Evolutionary conservation across 2,888 invertebrate species (phyloP), one percentile per base, ranked within the genome.

Genomic region (Noctua janthe): DNA sequence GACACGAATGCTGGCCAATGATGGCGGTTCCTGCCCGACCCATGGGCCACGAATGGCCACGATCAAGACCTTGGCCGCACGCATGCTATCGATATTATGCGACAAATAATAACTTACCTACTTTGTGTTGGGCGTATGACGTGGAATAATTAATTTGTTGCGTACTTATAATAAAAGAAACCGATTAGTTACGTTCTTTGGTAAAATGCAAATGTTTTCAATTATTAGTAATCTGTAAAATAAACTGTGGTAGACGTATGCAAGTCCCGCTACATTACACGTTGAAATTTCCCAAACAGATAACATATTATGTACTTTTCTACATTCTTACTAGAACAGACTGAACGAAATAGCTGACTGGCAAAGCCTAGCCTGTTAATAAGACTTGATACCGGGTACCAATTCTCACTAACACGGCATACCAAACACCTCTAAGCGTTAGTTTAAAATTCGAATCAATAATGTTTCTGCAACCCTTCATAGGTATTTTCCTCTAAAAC

Each of bases 1-100:
- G 89, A 15, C 49, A 74, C 70, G 51, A 71, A 39, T 23, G 23
- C 6, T 69, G 51, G 51, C 67, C 79, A 76, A 54, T 43, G 15
- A 35, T 66, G 23, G 29, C 66, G 80, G 77, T 76, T 78, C 75
- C 70, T 82, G 67, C n/a, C 59, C 78, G 82, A 76, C 77, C 83
- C 43, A 8, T 39, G 49, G 49, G 54, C 75, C 80, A 71, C 76
- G 72, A 73, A n/a, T 54, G 71, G 49, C 74, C 81, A 74, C 76
- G 77, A 73, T 71, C 70, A 74, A 79, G 85, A 80, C 89, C 87
- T 89, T 88, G 86, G 71, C 8, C 66, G 62, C 76, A 80, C 78
- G 75, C 78, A 67, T 85, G 74, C 47, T 69, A 76, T 78, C 74
- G n/a, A 80, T 80, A 74, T 39, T 54, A 74, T 71, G 80, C 82